Evolutionary conservation across 2,888 invertebrate species (phyloP), one percentile per base, ranked within the genome.

Genomic region (Habroteleia sp.): DNA sequence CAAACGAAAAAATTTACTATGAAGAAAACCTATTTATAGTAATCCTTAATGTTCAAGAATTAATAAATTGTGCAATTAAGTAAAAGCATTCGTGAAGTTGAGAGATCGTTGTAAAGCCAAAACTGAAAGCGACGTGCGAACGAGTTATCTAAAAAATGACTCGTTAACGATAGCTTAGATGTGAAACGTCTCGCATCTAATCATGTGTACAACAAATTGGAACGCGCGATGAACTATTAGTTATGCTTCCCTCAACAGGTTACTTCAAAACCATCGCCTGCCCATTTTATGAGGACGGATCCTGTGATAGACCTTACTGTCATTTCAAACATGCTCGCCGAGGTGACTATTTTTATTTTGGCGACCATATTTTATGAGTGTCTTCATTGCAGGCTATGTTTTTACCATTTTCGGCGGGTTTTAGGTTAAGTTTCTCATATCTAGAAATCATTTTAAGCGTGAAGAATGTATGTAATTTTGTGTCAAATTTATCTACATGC

Each of bases 221-320:
- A 11, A 48, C 74, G 25, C 58, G 77, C 72, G 56, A 84, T 84
- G 80, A 84, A 85, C 50, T 2, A 46, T 50, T 82, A 85, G 88
- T 89, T 88, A 97, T 97, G 97, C 91, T 97, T 84, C 95, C 97
- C 31, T 94, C 96, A 66, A 94, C 95, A 80, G 97, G 97, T 76
- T 94, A 95, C 87, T 97, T 97, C 86, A 94, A 95, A 89, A 92
- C 93, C 82, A 92, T 96, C 77, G 92, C 92, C 82, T 97, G 97
- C 88, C 97, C 97, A 14, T 97, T 94, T 90, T 96, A 92, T 87
- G 93, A 94, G 83, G 92, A 91, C 85, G 94, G 93, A 74, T 89
- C 92, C 48, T 97, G 97, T 89, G 94, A 94, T 80, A 91, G 97
- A 83, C 96, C 97, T 13, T 96, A 97, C 89, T 97, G 97, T 90